Percentiles rank a stretch among this genome's conserved stretches.
Evolutionary conservation across 2,888 invertebrate genomes (phyloP).

Genomic region (Labia minor): DNA sequence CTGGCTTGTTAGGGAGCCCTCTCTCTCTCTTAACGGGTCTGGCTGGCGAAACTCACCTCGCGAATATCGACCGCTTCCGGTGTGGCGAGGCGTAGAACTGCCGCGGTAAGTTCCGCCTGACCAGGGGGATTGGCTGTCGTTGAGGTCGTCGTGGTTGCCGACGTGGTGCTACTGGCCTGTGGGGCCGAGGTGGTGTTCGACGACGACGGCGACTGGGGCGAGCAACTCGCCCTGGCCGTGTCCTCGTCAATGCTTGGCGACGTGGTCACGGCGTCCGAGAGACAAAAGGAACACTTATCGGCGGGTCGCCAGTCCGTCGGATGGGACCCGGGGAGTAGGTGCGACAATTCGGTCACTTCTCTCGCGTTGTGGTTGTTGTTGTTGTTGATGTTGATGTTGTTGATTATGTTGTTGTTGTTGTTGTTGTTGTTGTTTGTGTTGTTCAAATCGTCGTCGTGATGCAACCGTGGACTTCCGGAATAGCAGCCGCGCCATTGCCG

Average conservation of each 20-base stretch:
- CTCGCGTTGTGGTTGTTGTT: not conserved
- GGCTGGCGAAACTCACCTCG: not conserved
- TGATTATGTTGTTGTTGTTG: not conserved
- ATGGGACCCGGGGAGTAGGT: not conserved
- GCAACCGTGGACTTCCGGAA: not conserved
- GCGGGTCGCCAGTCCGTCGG: not conserved
- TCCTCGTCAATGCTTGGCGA: constrained; percentile 3
- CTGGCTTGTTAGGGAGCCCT: too few species aligned
- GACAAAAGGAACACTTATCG: not conserved
- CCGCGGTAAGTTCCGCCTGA: not conserved
- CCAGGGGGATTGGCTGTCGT: not conserved
- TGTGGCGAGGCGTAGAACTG: not conserved
- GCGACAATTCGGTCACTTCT: not conserved
- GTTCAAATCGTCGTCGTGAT: not conserved
- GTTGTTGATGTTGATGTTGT: not conserved
- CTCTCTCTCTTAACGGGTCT: too few species aligned
- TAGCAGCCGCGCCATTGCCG: constrained; percentile 63
- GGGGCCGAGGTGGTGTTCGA: not conserved
- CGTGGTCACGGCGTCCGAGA: constrained; percentile 6
- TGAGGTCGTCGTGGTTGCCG: not conserved
- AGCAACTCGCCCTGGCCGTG: not conserved
- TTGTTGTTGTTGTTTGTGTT: not conserved
- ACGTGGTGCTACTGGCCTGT: not conserved
- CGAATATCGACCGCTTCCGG: not conserved
- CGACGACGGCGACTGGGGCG: constrained; percentile 1